These are phyloP conservation scores for Gandaritis pyraliata DNA, from an alignment of 2,888 invertebrate species.

Conservation along the genomic window DNA sequence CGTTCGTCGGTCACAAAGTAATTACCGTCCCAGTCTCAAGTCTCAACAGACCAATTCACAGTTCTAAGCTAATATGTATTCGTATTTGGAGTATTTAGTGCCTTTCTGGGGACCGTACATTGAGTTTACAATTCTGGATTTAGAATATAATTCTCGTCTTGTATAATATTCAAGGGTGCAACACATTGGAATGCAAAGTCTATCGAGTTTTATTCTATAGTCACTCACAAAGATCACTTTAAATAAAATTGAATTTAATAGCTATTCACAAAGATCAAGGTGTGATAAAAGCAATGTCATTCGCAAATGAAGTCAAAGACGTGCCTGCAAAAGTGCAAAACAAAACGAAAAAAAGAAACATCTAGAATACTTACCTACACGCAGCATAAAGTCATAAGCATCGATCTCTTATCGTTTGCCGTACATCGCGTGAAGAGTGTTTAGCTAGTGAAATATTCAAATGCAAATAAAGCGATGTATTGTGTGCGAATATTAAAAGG, in stretches of 20 bases:
- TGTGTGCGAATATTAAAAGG: conserved; percentile 44
- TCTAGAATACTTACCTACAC: too few relatives aligned
- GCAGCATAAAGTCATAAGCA: not conserved
- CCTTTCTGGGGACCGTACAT: conserved; percentile 4
- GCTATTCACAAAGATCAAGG: too few relatives aligned
- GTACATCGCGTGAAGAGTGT: conserved; percentile 18
- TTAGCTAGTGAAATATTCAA: conserved; percentile 47
- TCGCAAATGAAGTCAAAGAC: too few relatives aligned
- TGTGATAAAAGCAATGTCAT: too few relatives aligned
- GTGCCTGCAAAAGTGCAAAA: too few relatives aligned
- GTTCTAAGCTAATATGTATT: conserved; percentile 47
- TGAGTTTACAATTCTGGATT: too few relatives aligned
- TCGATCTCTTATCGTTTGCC: not conserved
- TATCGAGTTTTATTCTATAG: not conserved
- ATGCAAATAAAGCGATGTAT: conserved; percentile 39
- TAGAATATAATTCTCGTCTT: too few relatives aligned
- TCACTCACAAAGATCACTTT: not conserved
- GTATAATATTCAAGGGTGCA: too few relatives aligned
- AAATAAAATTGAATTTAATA: too few relatives aligned
- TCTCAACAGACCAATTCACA: conserved; percentile 46
- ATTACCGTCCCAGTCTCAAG: conserved; percentile 45
- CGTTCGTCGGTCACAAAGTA: conserved; percentile 36
- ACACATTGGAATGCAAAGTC: not conserved
- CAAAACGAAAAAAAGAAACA: too few relatives aligned
- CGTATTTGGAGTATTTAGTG: conserved; percentile 45